A percentile compares a stretch with the other conserved stretches of the same genome.
Conservation (phyloP, 2,797 vertebrate genomes). For the Lycodopsis pacificus region DNA sequence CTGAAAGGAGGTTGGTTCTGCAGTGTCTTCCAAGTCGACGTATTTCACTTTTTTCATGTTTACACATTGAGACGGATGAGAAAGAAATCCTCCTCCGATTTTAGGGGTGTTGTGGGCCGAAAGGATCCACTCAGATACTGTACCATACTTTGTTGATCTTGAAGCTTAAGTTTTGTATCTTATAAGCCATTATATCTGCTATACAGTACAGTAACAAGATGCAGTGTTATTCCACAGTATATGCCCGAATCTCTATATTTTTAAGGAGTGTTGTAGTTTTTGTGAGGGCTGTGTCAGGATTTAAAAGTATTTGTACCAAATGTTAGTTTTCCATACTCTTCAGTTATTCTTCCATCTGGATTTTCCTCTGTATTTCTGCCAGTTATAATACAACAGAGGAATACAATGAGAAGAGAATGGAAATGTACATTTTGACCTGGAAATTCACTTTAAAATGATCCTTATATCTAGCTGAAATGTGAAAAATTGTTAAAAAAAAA, state of each 20-base stretch:
- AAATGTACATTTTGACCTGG: slow-evolving; percentile 35
- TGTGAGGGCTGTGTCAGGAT: slow-evolving; percentile 45
- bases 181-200: slow-evolving; percentile 55
- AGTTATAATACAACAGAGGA: not conserved
- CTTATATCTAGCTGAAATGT: slow-evolving; percentile 13
- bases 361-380: slow-evolving; percentile 9
- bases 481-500: not conserved
- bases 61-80: slow-evolving; percentile 26
- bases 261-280: slow-evolving; percentile 55
- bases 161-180: slow-evolving; percentile 49
- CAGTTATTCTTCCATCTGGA: not conserved
- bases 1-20: not conserved
- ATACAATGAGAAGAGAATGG: slow-evolving; percentile 3
- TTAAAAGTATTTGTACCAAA: slow-evolving; percentile 38
- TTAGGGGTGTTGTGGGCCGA: not conserved
- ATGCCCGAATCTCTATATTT: slow-evolving; percentile 60
- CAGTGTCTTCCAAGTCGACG: slow-evolving; percentile 39
- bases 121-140: not conserved
- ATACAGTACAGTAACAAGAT: slow-evolving; percentile 47
- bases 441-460: slow-evolving; percentile 19
- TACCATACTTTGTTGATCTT: slow-evolving; percentile 33
- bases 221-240: slow-evolving; percentile 56
- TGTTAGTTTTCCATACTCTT: slow-evolving; percentile 18
- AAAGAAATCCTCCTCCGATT: not conserved
- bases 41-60: slow-evolving; percentile 38